phyloP scores from a whole-genome alignment of 2,797 vertebrate genomes.

The Diceros bicornis region DNA sequence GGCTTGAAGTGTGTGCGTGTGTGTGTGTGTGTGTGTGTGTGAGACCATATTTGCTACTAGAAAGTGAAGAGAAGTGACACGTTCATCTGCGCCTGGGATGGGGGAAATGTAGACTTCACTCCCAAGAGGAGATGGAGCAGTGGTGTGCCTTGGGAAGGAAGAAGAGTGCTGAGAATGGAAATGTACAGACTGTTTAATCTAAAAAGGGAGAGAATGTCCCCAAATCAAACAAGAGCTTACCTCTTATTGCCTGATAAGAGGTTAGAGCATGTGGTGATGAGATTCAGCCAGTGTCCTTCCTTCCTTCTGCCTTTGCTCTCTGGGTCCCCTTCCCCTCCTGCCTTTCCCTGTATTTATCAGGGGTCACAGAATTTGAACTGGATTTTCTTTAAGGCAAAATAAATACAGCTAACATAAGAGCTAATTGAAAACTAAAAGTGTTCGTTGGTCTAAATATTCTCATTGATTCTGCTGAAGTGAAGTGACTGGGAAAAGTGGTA shows the following conservation, averaged over 20 bases:
- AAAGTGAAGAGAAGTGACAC: not conserved
- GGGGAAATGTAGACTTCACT: not conserved
- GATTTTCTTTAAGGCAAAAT: slow-evolving; percentile 10
- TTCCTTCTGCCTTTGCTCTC: slow-evolving; percentile 39
- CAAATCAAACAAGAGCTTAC: slow-evolving; percentile 30
- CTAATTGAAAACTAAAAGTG: slow-evolving; percentile 26
- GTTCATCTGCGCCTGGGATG: not conserved
- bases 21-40: not conserved
- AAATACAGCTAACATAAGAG: not conserved
- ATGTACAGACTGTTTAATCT: slow-evolving; percentile 22
- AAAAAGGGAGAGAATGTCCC: not conserved
- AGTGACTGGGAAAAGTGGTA: slow-evolving; percentile 42
- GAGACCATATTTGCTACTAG: not conserved
- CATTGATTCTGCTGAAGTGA: slow-evolving; percentile 64
- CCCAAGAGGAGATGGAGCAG: not conserved
- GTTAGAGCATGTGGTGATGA: not conserved
- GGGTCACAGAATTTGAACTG: slow-evolving; percentile 34
- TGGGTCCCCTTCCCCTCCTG: not conserved
- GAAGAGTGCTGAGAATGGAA: slow-evolving; percentile 31
- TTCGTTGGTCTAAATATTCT: not conserved
- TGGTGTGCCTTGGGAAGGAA: not conserved
- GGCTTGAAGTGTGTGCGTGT: not conserved
- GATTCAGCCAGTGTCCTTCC: not conserved
- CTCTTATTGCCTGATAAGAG: slow-evolving; percentile 41
- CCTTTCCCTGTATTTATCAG: slow-evolving; percentile 10